phyloP scores from a whole-genome alignment of 2,113 vertebrate genomes.

The Bufo bufo region DNA sequence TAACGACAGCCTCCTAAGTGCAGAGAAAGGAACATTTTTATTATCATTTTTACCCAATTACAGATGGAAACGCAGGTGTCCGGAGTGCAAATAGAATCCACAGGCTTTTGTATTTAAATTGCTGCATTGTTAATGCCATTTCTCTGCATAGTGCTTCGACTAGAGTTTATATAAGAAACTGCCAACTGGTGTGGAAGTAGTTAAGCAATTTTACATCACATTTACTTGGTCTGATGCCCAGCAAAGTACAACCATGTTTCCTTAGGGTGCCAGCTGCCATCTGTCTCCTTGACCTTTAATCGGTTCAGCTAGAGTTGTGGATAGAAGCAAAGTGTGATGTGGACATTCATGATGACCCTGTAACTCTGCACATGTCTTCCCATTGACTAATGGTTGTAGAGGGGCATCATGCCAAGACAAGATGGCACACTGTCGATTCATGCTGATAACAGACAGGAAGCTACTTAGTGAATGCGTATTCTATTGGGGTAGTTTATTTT shows the following conservation, averaged over 20 bases:
- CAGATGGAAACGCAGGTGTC: constrained; percentile 53
- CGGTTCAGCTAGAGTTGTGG: constrained; percentile 8
- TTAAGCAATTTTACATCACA: constrained; percentile 19
- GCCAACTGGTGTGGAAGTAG: background rate
- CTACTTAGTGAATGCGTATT: background rate
- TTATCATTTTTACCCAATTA: constrained; percentile 58
- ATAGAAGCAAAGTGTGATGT: constrained; percentile 2
- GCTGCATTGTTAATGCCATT: background rate
- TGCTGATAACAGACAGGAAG: background rate
- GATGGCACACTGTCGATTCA: constrained; percentile 4
- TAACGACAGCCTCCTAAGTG: constrained; percentile 51
- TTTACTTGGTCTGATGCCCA: constrained; percentile 43
- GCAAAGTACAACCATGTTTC: constrained; percentile 33
- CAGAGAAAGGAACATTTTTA: constrained; percentile 52
- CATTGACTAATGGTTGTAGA: constrained; percentile 15
- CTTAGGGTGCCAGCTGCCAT: constrained; percentile 42
- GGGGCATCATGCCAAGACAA: constrained; percentile 24
- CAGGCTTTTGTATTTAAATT: constrained; percentile 37
- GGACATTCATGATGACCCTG: constrained; percentile 41
- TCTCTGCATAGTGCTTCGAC: background rate
- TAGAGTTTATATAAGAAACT: background rate
- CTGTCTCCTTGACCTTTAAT: constrained; percentile 49
- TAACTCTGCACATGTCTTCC: constrained; percentile 24
- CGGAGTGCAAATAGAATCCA: constrained; percentile 37
- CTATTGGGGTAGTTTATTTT: background rate